Percentiles rank a stretch among this genome's conserved stretches.
phyloP scores from a whole-genome alignment of 2,888 invertebrate species.

The Drosophila nr. perissopoda region DNA sequence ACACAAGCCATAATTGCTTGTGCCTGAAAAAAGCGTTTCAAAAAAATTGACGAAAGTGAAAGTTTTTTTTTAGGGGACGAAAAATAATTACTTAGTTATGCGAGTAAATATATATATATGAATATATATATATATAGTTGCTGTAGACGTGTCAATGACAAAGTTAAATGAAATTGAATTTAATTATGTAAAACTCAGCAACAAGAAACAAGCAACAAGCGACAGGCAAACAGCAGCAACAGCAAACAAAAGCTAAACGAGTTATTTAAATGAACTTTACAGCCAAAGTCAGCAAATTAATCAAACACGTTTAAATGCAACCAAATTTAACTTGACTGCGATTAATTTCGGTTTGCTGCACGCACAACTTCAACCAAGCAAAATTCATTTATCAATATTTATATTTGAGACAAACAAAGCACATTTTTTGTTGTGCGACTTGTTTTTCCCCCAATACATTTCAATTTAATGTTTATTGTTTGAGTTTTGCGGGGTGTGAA shows the following conservation, averaged over 20 bases:
- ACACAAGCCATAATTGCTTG: slow-evolving; percentile 33
- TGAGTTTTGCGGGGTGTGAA: slow-evolving; percentile 17
- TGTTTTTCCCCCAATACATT: slow-evolving; percentile 6
- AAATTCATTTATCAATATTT: slow-evolving; percentile 41
- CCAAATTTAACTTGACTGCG: slow-evolving; percentile 9
- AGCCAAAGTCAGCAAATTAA: slow-evolving; percentile 28
- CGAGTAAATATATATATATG: slow-evolving; percentile 1
- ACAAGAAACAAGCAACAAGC: slow-evolving; percentile 2
- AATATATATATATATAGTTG: not conserved
- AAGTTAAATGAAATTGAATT: slow-evolving; percentile 47
- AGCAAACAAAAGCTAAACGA: slow-evolving; percentile 21
- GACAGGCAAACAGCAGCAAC: not conserved
- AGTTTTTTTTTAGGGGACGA: slow-evolving; percentile 30
- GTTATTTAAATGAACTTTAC: slow-evolving; percentile 40
- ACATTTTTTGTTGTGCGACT: slow-evolving; percentile 8
- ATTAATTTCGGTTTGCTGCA: slow-evolving; percentile 23
- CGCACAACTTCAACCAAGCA: slow-evolving; percentile 24
- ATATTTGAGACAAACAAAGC: slow-evolving; percentile 30
- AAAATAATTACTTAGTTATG: slow-evolving; percentile 38
- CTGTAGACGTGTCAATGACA: slow-evolving; percentile 53
- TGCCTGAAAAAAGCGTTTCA: slow-evolving; percentile 12
- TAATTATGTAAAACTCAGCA: slow-evolving; percentile 49
- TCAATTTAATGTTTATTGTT: slow-evolving; percentile 5
- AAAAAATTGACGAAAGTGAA: slow-evolving; percentile 44
- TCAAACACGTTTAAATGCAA: slow-evolving; percentile 28